Evolutionary conservation across 2,888 invertebrate genomes (phyloP).

Genomic region (Brenthis hecate): DNA sequence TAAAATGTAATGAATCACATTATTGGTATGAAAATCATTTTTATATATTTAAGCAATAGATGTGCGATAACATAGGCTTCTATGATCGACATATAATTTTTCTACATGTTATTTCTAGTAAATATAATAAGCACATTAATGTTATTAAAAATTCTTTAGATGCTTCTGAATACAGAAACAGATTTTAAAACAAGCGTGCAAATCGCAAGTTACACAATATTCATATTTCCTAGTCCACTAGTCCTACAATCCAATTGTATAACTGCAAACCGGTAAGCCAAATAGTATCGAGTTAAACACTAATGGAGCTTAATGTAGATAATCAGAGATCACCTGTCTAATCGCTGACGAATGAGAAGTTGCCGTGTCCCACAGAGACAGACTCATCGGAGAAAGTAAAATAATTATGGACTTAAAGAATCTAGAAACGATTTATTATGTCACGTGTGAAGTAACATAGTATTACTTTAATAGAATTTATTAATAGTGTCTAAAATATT

Average conservation of each 20-base stretch:
- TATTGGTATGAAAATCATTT: conserved; percentile 1
- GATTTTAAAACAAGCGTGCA: conserved; percentile 21
- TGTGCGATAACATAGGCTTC: neutral
- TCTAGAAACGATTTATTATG: conserved; percentile 42
- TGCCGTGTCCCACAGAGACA: conserved; percentile 55
- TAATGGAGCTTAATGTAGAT: conserved; percentile 72
- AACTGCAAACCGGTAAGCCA: conserved; percentile 62
- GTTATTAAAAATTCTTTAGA: neutral
- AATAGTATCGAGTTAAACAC: conserved; percentile 74
- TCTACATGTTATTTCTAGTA: too few species aligned
- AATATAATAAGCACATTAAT: neutral
- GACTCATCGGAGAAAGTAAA: conserved; percentile 76
- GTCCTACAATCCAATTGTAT: conserved; percentile 54
- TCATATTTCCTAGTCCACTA: conserved; percentile 35
- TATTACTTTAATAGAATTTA: too few species aligned
- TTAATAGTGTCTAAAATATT: too few species aligned
- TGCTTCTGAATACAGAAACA: neutral
- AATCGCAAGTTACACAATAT: conserved; percentile 33
- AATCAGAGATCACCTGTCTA: conserved; percentile 72
- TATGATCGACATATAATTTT: neutral
- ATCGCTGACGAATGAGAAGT: conserved; percentile 69
- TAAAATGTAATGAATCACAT: conserved; percentile 25
- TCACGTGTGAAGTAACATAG: neutral
- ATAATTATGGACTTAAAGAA: conserved; percentile 45
- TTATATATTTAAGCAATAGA: neutral